These are phyloP conservation scores for Macaca fascicularis DNA, from an alignment of 2,113 vertebrate genomes.

Conservation along the genomic window DNA sequence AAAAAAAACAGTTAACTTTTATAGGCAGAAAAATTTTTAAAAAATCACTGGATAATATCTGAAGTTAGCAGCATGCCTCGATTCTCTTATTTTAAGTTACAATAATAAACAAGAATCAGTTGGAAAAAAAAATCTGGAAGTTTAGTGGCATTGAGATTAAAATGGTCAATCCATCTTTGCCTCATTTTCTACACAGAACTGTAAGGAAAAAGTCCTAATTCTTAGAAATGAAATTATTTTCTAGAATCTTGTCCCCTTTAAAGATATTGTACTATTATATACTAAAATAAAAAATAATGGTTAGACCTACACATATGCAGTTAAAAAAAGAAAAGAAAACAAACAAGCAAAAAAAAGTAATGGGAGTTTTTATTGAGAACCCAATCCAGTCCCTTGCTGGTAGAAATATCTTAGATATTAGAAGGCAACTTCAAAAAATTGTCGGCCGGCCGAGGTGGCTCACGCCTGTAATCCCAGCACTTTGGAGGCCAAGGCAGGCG, in stretches of 20 bases:
- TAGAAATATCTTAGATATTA: not conserved
- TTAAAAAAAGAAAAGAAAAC: not conserved
- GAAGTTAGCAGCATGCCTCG: too few species aligned
- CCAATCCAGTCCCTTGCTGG: not conserved
- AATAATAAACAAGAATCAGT: too few species aligned
- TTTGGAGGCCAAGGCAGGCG: too few species aligned
- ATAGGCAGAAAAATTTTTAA: too few species aligned
- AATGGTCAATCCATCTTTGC: not conserved
- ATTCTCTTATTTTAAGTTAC: too few species aligned
- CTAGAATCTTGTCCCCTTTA: not conserved
- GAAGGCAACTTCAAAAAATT: not conserved
- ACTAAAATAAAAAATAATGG: not conserved
- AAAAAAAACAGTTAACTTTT: too few species aligned
- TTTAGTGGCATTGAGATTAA: not conserved
- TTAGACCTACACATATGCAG: not conserved
- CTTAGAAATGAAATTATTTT: constrained; percentile 4
- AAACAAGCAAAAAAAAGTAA: not conserved
- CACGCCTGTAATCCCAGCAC: too few species aligned
- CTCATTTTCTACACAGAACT: not conserved
- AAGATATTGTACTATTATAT: not conserved
- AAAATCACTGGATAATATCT: too few species aligned
- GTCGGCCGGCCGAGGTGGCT: too few species aligned
- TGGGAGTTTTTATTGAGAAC: not conserved
- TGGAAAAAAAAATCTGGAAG: not conserved
- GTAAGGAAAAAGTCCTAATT: not conserved